Conservation (phyloP, 2,797 vertebrate genomes). For the Gadopsis bispinosus region DNA sequence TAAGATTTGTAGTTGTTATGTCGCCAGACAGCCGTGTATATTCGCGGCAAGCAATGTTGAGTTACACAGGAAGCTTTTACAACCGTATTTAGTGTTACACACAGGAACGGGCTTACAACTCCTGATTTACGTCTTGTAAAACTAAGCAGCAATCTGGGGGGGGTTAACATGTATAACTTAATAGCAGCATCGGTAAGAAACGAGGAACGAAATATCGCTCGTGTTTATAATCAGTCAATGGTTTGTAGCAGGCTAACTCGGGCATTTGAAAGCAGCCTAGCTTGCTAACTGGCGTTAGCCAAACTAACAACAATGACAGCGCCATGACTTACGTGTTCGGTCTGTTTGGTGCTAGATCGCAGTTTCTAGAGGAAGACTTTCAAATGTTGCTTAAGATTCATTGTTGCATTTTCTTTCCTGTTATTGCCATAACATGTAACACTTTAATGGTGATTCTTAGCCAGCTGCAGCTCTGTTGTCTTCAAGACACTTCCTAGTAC, state of each 20-base stretch:
- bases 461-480: slow-evolving; percentile 12
- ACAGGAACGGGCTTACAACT: not conserved
- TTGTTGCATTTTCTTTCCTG: not conserved
- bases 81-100: not conserved
- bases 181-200: fast-evolving
- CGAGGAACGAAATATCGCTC: not conserved
- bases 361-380: not conserved
- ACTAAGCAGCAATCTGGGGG: not conserved
- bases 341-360: not conserved
- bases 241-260: not conserved
- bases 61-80: not conserved
- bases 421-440: not conserved
- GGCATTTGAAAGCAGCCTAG: slow-evolving; percentile 3
- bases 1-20: not conserved
- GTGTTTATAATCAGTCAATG: not conserved
- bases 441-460: not conserved
- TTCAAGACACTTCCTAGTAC: slow-evolving; percentile 42
- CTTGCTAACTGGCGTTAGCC: slow-evolving; percentile 26
- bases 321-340: slow-evolving; percentile 51
- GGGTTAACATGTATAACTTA: too few relatives aligned
- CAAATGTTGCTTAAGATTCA: not conserved
- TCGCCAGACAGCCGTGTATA: not conserved
- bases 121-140: not conserved
- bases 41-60: not conserved
- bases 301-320: not conserved